Base-by-base conservation (phyloP, 2,797 vertebrate genomes). In the Sebastes matsubarae region DNA sequence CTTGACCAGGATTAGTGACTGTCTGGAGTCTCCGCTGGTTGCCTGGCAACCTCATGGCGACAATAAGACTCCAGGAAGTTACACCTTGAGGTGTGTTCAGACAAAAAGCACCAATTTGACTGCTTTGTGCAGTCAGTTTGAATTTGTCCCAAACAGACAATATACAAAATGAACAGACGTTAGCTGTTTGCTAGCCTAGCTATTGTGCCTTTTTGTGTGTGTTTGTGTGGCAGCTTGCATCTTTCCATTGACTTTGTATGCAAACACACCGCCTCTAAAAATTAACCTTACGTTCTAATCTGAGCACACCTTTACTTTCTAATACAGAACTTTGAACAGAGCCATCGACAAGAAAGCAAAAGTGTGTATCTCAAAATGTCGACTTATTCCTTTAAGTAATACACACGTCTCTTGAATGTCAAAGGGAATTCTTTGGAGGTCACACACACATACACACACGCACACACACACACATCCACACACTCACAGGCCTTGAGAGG, bases 21-120 rank as follows among this genome's bases (percentile, higher is more conserved):
- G 2, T 0, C 60, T 63, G 20, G 20, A 34, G 60, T 59, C 13
- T 59, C 8, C 1, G 14, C 30, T 8, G 42, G 42, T 46, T 46
- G 42, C 42, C 42, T 46, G 6, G 42, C 0, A 46, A 46, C 42
- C 42, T 2, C 3, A 46, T 0, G 14, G 0, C 0, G 16, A 46
- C 42, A 61, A n/a, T 10, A 32, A 12, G 18, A 34, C 0, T 34
- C 18, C 18, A n/a, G 29, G 29, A 61, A 11, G 59, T 13, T 61
- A 32, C 29, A 61, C 29, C 5, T 32, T 20, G 60, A 22, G 8
- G 24, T 46, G 18, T 67, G 25, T 16, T n/a, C 38, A 67, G 14
- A 59, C 57, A 29, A 5, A 60, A 60, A 60, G 29, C 20, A 1
- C 59, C 10, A 63, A 22, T 63, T 13, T 34, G 30, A 63, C 7